These are phyloP conservation scores for Dynastes tityus DNA, from an alignment of 2,888 invertebrate species.

Conservation along the genomic window DNA sequence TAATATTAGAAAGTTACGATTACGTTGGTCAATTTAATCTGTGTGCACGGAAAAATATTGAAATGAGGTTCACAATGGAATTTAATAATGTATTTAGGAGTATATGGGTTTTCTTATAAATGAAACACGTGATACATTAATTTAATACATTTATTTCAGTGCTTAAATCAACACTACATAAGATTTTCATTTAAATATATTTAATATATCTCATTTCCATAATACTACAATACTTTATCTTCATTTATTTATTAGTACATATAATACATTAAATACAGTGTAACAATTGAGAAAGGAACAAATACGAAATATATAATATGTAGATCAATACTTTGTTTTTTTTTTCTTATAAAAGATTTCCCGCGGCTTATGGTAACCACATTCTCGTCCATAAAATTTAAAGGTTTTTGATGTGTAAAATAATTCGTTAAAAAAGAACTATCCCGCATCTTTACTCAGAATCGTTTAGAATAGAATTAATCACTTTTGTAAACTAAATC, in stretches of 20 bases:
- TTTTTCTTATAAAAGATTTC: background rate
- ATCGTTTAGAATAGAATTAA: background rate
- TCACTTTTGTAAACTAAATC: background rate
- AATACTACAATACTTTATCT: constrained; percentile 47
- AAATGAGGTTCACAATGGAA: no score
- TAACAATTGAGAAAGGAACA: constrained; percentile 12
- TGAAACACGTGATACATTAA: constrained; percentile 49
- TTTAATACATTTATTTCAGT: constrained; percentile 54
- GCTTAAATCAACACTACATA: constrained; percentile 33
- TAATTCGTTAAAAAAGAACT: constrained; percentile 16
- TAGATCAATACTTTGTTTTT: constrained; percentile 17
- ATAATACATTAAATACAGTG: constrained; percentile 41
- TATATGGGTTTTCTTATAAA: background rate
- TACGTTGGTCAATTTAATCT: no score
- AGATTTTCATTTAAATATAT: constrained; percentile 26
- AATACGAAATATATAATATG: constrained; percentile 4
- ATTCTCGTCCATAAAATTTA: background rate
- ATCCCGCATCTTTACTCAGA: background rate
- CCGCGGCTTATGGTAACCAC: constrained; percentile 5
- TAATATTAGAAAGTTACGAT: no score
- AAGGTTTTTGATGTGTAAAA: constrained; percentile 39
- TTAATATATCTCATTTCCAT: constrained; percentile 50
- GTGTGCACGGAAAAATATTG: no score
- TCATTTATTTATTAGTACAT: constrained; percentile 4
- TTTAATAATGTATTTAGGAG: no score